Percentiles rank a stretch among this genome's conserved stretches.
Evolutionary conservation across 2,113 vertebrate genomes (phyloP).

Genomic region (Capreolus pygargus): DNA sequence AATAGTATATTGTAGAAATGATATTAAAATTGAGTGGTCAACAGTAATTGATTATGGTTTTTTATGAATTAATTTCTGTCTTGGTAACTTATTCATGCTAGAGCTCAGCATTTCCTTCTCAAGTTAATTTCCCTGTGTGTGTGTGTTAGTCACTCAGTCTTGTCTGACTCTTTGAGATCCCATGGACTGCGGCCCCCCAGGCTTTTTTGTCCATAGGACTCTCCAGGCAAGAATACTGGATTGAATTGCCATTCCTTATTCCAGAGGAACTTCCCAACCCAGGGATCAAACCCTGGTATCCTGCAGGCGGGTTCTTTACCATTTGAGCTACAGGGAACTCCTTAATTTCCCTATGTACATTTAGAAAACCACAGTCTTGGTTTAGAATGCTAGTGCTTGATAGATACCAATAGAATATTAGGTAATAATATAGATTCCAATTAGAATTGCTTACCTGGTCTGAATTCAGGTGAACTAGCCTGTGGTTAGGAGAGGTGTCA

Average conservation of each 20-base stretch:
- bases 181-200: background rate
- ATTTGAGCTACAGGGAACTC: background rate
- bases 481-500: background rate
- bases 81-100: background rate
- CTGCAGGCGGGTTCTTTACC: background rate
- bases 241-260: background rate
- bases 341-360: background rate
- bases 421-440: background rate
- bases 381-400: background rate
- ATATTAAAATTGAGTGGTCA: background rate
- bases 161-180: accelerated
- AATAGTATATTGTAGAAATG: background rate
- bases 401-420: background rate
- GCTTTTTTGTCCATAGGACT: background rate
- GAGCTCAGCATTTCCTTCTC: background rate
- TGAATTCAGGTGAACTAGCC: background rate
- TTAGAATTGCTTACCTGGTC: background rate
- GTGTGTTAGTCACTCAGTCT: accelerated
- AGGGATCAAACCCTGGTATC: background rate
- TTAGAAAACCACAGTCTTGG: background rate
- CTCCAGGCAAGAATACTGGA: background rate
- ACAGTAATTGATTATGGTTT: background rate
- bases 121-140: background rate
- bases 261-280: background rate
- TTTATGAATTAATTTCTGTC: background rate